Conservation (phyloP, 2,888 invertebrate genomes). For the Ectemnius cavifrons region DNA sequence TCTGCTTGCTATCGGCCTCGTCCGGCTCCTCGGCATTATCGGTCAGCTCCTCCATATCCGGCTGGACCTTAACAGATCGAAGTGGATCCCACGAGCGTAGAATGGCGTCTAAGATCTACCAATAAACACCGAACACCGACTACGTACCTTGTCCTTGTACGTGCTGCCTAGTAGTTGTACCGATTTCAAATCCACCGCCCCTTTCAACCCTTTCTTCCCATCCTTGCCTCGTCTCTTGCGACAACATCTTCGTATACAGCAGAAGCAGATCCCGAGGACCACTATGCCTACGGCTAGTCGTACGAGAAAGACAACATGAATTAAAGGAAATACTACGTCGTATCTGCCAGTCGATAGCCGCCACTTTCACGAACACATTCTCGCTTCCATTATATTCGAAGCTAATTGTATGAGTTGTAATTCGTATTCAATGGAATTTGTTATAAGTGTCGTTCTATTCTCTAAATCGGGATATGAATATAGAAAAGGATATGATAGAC, state of each 20-base stretch:
- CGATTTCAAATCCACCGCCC: conserved; percentile 95
- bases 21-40: conserved; percentile 96
- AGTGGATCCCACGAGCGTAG: conserved; percentile 76
- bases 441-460: no score
- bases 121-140: conserved; percentile 72
- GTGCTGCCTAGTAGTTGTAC: conserved; percentile 97
- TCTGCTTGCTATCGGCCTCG: conserved; percentile 93
- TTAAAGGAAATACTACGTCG: conserved; percentile 15
- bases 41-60: conserved; percentile 96
- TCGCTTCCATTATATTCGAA: no score
- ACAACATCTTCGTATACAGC: conserved; percentile 95
- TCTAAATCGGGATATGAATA: no score
- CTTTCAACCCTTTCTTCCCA: conserved; percentile 95
- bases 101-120: conserved; percentile 73
- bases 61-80: conserved; percentile 87
- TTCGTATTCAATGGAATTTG: no score
- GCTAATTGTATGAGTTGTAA: no score
- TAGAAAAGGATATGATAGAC: no score
- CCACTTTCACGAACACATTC: no score
- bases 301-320: conserved; percentile 17
- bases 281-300: conserved; percentile 85
- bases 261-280: conserved; percentile 92
- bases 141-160: conserved; percentile 97
- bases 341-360: background rate
- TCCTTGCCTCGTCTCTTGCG: conserved; percentile 95